Base-by-base conservation (phyloP, 2,888 invertebrate species). In the Ennomos erosarius region DNA sequence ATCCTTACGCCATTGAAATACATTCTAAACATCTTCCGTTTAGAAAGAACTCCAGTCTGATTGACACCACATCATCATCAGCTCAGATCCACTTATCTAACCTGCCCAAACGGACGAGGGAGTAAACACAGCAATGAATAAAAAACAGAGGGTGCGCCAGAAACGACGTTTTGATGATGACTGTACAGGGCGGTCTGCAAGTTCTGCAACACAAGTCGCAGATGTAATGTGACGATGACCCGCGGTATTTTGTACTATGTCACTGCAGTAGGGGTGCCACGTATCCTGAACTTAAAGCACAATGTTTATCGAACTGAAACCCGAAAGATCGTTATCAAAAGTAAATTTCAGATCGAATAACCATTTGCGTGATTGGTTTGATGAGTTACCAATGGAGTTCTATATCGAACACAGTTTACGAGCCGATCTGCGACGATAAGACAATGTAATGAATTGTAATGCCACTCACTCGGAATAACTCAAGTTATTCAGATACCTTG, bases 101-200 rank as follows among this genome's bases (percentile, higher is more conserved):
- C 51, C 37, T 55, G 10, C 51, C 52, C 44, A 55, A 55, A 55
- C 49, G 48, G 26, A 26, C 6, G 26, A 26, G 26, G 26, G 26
- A 26, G 3, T 3, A 16, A 26, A 46, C 46, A 46, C 48, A 34
- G 35, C 47, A 42, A 64, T 57, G 54, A 55, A 60, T 60, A 60
- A 60, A 60, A 26, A 62, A 66, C 44, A 59, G 56, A 59, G 64
- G 69, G 67, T 55, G 65, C 57, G 64, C 55, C 59, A 40, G 35
- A 64, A 65, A 72, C 66, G 67, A 67, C 55, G 50, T 57, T 68
- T 68, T 68, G 65, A 72, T 70, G 61, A 62, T 62, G 66, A 60
- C 60, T 55, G 57, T 55, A 26, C 26, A 53, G 62, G 51, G 50
- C 51, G 58, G 55, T 59, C 53, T 35, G 46, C 55, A 26, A 26